Base-by-base conservation (phyloP, 2,888 invertebrate species). In the Chironomus tentans region DNA sequence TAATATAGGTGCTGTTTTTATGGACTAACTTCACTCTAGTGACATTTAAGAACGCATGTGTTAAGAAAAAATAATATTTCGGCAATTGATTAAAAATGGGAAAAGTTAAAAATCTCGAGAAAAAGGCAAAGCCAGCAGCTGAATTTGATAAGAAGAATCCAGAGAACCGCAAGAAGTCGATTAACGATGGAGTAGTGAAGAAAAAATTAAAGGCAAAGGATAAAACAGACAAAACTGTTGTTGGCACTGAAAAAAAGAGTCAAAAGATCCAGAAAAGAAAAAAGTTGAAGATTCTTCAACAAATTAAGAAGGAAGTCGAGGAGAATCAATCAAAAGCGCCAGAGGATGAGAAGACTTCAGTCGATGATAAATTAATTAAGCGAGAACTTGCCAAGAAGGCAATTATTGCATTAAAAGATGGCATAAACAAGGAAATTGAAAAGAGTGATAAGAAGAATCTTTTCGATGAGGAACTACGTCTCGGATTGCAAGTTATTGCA, bases 21-120 rank as follows among this genome's bases (percentile, higher is more conserved):
- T 7, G 38, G 10, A 7, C 38, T 1, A 38, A 38, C 38, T 38
- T 38, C 10, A 38, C 7, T 7, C 10, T 10, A 38, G 38, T 38
- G 18, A 56, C 56, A 56, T 56, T 56, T 50, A n/a, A 38, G 10
- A 38, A 38, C 7, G 10, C 28, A 6, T 38, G 38, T 5, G n/a
- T 28, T 5, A 10, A 38, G 10, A 38, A 38, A 1, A 38, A 38
- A 10, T 10, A 38, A 38, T 10, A 38, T 38, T 38, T 38, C 38
- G 38, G 38, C 2, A 4, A 24, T 13, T 5, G n/a, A 28, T 28
- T 28, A 65, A 75, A n/a, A 24, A 76, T 76, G 76, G 76, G 69
- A 61, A 76, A 76, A 76, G 24, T 69, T 3, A 76, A 76, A 65
- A 76, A 76, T 76, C 69, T 76, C 10, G 76, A 76, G 38, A 76